Percentiles rank a stretch among this genome's conserved stretches.
Conservation (phyloP, 2,113 vertebrate species). For the Motacilla alba region DNA sequence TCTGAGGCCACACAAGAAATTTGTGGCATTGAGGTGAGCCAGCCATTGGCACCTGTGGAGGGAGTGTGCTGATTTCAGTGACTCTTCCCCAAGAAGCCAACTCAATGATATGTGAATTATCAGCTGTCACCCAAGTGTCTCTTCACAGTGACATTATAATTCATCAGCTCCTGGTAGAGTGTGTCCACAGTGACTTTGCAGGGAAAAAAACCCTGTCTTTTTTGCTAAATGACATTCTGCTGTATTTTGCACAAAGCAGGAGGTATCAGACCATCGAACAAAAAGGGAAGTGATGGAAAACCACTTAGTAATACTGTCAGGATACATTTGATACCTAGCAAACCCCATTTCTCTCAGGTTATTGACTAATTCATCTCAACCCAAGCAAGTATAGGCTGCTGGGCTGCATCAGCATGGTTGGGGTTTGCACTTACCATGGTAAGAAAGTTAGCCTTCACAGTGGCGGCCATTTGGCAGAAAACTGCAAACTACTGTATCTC, state of each 20-base stretch:
- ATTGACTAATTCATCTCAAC: background rate
- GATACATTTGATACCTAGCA: background rate
- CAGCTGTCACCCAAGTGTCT: background rate
- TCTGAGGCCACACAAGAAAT: background rate
- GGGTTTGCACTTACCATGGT: background rate
- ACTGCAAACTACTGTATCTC: background rate
- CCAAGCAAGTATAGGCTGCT: background rate
- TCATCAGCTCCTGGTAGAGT: background rate
- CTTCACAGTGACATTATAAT: background rate
- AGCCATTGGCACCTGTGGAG: rapidly evolving
- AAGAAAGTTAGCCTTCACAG: background rate
- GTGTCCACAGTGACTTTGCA: background rate
- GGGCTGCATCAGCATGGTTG: background rate
- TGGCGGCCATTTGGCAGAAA: background rate
- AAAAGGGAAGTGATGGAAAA: background rate
- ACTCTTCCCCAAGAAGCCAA: background rate
- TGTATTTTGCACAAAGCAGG: background rate
- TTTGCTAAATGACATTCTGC: background rate
- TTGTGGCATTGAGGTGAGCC: background rate
- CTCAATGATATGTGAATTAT: background rate
- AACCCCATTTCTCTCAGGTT: background rate
- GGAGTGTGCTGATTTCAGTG: background rate
- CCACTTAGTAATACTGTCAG: background rate
- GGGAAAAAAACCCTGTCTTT: background rate
- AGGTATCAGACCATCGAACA: background rate